Evolutionary conservation across 2,113 vertebrate species (phyloP), one percentile per base, ranked within the genome.

Genomic region (Brienomyrus brachyistius): DNA sequence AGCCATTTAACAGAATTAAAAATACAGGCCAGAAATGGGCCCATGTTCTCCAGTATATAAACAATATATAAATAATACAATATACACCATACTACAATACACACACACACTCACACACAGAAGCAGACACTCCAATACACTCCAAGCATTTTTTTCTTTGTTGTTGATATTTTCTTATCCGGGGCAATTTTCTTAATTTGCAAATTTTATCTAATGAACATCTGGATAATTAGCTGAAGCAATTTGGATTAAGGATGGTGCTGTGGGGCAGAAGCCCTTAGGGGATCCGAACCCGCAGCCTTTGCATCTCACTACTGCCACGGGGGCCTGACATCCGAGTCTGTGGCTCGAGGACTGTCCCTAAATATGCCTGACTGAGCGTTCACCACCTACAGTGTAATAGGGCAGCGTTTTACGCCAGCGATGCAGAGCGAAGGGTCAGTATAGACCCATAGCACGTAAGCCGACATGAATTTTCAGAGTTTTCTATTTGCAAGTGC

Each of bases 201-300:
- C 35, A 19, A 70, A 80, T 80, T 80, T 80, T 43, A 19, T 80
- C 74, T 80, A 80, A 31, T 27, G n/a, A 70, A 80, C 74, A 50
- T 86, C 45, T 86, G 83, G 83, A 27, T 86, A 48, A 50, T 86
- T 48, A 50, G 83, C 9, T 86, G 83, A 86, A 86, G 83, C 83
- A 86, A 86, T 86, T 86, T 50, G 83, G 48, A 51, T 86, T 86
- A 86, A 86, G 83, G 74, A 21, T 80, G 5, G 35, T 43, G 35
- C 35, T 80, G 35, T 43, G 35, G 35, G 74, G 74, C 74, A 19
- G 74, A 80, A 7, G 31, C 74, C 74, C 74, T 80, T 8, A 43
- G 31, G 35, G 74, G 31, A 80, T 43, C 15, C 0, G 1, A 43
- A 80, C 35, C 15, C 15, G 0, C 74, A 80, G 31, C 74, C 74